Base-by-base conservation (phyloP, 1,140 invertebrate genomes). In the Branchinecta lynchi region DNA sequence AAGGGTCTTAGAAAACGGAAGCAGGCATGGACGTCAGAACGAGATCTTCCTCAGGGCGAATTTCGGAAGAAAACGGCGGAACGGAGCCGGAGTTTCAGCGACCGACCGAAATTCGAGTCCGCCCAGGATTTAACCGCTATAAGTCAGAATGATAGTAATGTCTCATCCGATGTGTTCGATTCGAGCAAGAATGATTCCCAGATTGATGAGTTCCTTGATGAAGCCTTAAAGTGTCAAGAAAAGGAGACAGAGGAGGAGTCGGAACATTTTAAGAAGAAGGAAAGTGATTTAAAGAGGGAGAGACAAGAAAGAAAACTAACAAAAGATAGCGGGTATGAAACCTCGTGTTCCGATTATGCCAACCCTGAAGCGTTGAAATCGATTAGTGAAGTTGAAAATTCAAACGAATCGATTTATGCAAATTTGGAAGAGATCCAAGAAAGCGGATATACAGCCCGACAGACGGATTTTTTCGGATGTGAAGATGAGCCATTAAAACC, bases 1-100 rank as follows among this genome's bases (percentile, higher is more conserved):
- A 75, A 75, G 68, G 74, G 74, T n/a, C 70, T 74, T 44, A 70
- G 74, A 10, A 71, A 72, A 32, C 72, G 73, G 43, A 7, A 65
- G 44, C 70, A 70, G 68, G 51, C 70, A 45, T 71, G 71, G 71
- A 43, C 71, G 12, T 71, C 71, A 9, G 71, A 71, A 46, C 71
- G 71, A 7, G 69, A 71, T 45, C 65, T 71, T 51, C 60, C 69
- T 12, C 44, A 44, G n/a, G 10, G 32, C 32, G 51, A 60, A 60
- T 60, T 20, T 82, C 76, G 77, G 44, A 66, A n/a, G 60, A 66
- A 10, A 66, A 21, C 20, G 20, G 51, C 43, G 15, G 66, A 43
- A 21, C 45, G 71, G 60, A 73, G 66, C 51, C 67, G 68, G 45
- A 71, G 71, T 66, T 71, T 71, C 66, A 69, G 68, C 66, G 71